These are phyloP conservation scores for Mnemiopsis leidyi DNA, from an alignment of 37 sponge, comb jelly and placozoan species.

Conservation along the genomic window DNA sequence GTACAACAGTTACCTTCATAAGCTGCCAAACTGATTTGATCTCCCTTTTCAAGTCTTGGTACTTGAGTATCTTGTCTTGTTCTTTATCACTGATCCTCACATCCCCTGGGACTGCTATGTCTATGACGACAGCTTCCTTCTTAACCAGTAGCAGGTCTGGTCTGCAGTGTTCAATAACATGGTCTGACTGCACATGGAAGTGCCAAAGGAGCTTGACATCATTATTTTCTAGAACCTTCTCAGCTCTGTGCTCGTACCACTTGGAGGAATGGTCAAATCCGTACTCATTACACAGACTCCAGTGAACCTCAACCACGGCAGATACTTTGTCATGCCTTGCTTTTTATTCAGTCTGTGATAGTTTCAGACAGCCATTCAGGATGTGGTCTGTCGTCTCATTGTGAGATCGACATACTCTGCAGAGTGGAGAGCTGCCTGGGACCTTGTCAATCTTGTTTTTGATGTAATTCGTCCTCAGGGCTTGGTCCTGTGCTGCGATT, in stretches of 20 bases:
- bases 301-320: neutral
- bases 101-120: too few relatives aligned
- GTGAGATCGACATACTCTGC: neutral
- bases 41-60: neutral
- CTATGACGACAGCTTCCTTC: too few relatives aligned
- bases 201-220: neutral
- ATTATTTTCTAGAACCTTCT: constrained; percentile 3
- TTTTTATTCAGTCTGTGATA: neutral
- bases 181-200: neutral
- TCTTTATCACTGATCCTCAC: neutral
- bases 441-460: neutral
- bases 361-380: neutral
- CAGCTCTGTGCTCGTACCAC: too few relatives aligned
- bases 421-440: neutral
- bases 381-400: neutral
- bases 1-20: neutral
- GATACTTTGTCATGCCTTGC: neutral
- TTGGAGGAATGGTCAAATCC: too few relatives aligned
- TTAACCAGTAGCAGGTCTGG: too few relatives aligned
- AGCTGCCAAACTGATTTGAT: neutral
- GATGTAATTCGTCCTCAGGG: neutral
- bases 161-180: too few relatives aligned
- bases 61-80: too few relatives aligned
- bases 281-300: neutral
- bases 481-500: neutral